These are phyloP conservation scores for Pedetes capensis DNA, from an alignment of 2,113 vertebrate species.

Conservation along the genomic window DNA sequence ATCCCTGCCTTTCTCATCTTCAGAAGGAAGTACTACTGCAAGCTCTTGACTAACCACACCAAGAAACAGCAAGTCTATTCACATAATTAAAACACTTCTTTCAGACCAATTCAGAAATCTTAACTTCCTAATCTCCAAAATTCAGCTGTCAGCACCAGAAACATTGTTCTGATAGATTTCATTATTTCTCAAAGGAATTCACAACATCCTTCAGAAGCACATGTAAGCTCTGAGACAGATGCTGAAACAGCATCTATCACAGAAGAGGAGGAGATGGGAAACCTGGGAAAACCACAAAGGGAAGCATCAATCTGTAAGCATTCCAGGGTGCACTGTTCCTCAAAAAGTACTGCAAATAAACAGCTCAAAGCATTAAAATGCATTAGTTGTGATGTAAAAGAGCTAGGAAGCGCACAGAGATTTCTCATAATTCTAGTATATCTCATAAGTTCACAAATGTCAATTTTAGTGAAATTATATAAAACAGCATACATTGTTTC, in stretches of 20 bases:
- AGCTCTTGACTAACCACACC: not conserved
- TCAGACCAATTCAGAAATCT: not conserved
- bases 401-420: not conserved
- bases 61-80: not conserved
- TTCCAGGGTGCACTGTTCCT: not conserved
- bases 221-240: not conserved
- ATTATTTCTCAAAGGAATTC: not conserved
- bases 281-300: not conserved
- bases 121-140: not conserved
- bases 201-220: not conserved
- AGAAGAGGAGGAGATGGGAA: not conserved
- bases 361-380: not conserved
- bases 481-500: not conserved
- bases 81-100: not conserved
- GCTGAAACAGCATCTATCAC: not conserved
- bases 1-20: not conserved
- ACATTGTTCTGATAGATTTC: not conserved
- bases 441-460: constrained; percentile 16
- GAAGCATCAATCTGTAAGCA: not conserved
- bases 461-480: not conserved
- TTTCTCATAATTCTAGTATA: not conserved
- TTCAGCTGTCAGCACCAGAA: not conserved
- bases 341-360: not conserved
- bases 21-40: not conserved
- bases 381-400: not conserved